A percentile compares a stretch with the other conserved stretches of the same genome.
These are phyloP conservation scores for Cyanoramphus novaezelandiae DNA, from an alignment of 2,113 vertebrate genomes.

Conservation along the genomic window DNA sequence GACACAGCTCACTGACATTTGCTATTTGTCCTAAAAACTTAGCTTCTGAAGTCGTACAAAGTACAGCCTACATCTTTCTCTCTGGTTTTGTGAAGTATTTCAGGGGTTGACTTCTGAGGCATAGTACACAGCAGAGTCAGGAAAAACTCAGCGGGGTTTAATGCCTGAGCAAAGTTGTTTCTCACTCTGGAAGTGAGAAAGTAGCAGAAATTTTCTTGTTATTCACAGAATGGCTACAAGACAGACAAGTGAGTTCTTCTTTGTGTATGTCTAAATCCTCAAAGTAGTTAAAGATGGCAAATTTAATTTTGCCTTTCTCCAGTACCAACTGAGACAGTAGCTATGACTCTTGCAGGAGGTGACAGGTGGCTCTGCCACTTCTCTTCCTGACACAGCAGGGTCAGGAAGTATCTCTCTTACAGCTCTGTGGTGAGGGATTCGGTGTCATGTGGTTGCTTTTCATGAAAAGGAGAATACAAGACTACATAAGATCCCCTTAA, in stretches of 20 bases:
- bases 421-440: background rate
- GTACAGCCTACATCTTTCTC: background rate
- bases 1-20: background rate
- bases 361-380: background rate
- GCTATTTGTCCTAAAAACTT: background rate
- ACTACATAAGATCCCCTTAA: background rate
- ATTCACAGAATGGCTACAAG: background rate
- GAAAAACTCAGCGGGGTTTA: background rate
- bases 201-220: background rate
- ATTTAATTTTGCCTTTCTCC: background rate
- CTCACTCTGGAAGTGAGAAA: background rate
- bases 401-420: background rate
- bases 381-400: background rate
- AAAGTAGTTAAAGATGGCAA: background rate
- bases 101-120: background rate
- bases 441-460: rapidly evolving
- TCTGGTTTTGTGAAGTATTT: background rate
- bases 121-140: background rate
- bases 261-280: background rate
- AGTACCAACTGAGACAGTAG: background rate
- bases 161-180: background rate
- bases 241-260: background rate
- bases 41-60: background rate
- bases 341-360: background rate
- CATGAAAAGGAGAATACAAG: background rate